Evolutionary conservation across 1,140 invertebrate species (phyloP), one percentile per base, ranked within the genome.

Genomic region (Microplitis mediator): DNA sequence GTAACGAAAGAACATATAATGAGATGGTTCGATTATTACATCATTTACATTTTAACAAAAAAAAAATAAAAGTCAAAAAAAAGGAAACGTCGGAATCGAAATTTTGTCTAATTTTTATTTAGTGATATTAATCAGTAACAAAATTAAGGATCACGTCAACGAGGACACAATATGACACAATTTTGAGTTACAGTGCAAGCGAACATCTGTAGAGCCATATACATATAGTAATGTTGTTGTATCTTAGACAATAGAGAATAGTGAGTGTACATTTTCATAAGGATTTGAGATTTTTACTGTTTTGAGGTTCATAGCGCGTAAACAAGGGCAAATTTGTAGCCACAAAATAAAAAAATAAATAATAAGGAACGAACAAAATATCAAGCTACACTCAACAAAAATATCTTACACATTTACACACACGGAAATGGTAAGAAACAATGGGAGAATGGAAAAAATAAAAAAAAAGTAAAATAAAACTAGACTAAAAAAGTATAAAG

Each of bases 171-270:
- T 79, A 85, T 81, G 84, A 86, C 84, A 87, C 83, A 84, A 80
- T 78, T 79, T 87, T 87, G 84, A 87, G 85, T 86, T 87, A 83
- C 86, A 87, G 86, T 86, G 86, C 86, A 87, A 87, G 86, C 86
- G 85, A 82, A 86, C 85, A 87, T 87, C 85, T 86, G 85, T 87
- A 86, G 85, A 87, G 85, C 85, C 84, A 87, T 87, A 87, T 86
- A 86, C 83, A 80, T 87, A 87, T 87, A 87, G 83, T 86, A 86
- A 76, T 85, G 84, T 86, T 87, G 83, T 85, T 86, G 85, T 87
- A 86, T 86, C 84, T 84, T 87, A 82, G 83, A 80, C 76, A 77
- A 81, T 80, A 82, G 80, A 74, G 74, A 78, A 79, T 82, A 83
- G 81, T 82, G 81, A 78, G 77, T 83, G 81, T 83, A 83, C 79